Evolutionary conservation across 2,888 invertebrate genomes (phyloP), one percentile per base, ranked within the genome.

Genomic region (Chrysomela aeneicollis): DNA sequence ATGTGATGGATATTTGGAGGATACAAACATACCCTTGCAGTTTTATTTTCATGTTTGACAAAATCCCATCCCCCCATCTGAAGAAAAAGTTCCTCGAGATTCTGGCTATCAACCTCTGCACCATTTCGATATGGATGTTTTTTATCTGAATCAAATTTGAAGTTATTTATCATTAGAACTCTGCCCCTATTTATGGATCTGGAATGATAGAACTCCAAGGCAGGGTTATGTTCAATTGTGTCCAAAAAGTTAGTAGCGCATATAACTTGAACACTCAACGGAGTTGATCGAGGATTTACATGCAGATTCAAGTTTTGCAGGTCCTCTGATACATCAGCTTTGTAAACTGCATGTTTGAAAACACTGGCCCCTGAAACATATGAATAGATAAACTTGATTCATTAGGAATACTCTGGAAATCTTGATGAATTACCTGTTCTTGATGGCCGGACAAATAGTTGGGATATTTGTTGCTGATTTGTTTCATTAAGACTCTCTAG

Each of bases 111-210:
- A 1, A 84, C 81, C 55, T 85, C 82, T 21, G 87, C 89, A 57
- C 90, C 90, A 42, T 79, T 78, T 37, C 90, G 85, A 70, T 78
- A 76, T 32, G 74, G 64, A 52, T 71, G 66, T n/a, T n/a, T n/a
- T n/a, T n/a, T n/a, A 67, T 83, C 83, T 3, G 82, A 90, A 63
- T 85, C 79, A 22, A 89, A 90, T 64, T 85, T 79, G 26, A 86
- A 84, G 76, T 88, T 89, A 74, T 88, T 89, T 67, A 89, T 87
- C 74, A 89, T 84, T 18, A 90, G 82, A 19, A 88, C 82, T 37
- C 87, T 82, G 19, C 90, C 90, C 64, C 90, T 86, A 55, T 84
- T 79, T 64, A 81, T 81, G 0, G 87, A 85, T 61, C 86, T 83
- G 78, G 88, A 88, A 21, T 77, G 78, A 80, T 87, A 88, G 71